A percentile compares a stretch with the other conserved stretches of the same genome.
Evolutionary conservation across 2,888 invertebrate species (phyloP).

Genomic region (Troglohyphantes excavatus): DNA sequence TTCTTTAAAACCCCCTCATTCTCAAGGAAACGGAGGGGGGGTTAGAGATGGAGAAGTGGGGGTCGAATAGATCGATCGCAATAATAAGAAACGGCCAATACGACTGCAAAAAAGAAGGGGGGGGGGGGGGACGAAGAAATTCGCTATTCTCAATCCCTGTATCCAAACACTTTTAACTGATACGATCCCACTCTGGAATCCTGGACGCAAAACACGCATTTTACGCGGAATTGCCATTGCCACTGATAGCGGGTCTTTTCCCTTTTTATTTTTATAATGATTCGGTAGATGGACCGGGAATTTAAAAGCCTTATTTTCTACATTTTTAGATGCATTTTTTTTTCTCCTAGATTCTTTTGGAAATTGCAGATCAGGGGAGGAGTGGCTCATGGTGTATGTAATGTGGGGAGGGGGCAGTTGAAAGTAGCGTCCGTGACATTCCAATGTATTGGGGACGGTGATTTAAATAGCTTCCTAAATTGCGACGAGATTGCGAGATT

Average conservation of each 20-base stretch:
- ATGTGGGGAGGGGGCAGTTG: conserved; percentile 1
- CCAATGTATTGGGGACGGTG: background rate
- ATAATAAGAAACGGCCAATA: conserved; percentile 77
- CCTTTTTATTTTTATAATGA: conserved; percentile 64
- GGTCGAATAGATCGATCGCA: conserved; percentile 64
- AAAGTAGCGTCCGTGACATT: background rate
- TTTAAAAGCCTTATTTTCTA: conserved; percentile 74
- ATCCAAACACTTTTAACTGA: conserved; percentile 78
- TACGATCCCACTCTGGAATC: conserved; percentile 66
- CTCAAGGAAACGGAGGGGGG: background rate
- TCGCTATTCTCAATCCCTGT: conserved; percentile 74
- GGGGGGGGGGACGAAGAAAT: conserved; percentile 50
- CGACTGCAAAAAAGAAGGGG: conserved; percentile 15
- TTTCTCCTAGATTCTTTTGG: background rate
- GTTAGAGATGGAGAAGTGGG: background rate
- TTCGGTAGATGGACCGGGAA: conserved; percentile 75
- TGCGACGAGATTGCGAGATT: too few relatives aligned
- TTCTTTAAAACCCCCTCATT: conserved; percentile 51
- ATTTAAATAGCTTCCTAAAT: background rate
- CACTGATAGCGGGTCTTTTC: conserved; percentile 51
- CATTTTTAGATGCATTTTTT: conserved; percentile 23
- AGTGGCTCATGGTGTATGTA: conserved; percentile 60
- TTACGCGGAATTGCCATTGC: conserved; percentile 70
- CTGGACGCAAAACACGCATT: conserved; percentile 76
- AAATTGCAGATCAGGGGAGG: conserved; percentile 60